Evolutionary conservation across 2,888 invertebrate genomes (phyloP).

Genomic region (Eupithecia vulgata): DNA sequence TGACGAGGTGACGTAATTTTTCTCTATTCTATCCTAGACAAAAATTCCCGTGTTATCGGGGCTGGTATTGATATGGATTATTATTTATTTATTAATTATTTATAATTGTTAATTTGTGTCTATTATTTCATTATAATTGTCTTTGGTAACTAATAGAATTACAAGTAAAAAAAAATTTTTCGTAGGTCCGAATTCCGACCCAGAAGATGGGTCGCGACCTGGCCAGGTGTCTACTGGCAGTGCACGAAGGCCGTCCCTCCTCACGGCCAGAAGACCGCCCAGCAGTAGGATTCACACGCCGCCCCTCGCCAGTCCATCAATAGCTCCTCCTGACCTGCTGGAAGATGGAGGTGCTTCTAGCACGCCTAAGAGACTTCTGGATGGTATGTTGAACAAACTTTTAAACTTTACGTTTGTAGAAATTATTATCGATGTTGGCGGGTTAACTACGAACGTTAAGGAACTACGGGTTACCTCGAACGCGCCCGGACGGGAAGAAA

Average conservation of each 20-base stretch:
- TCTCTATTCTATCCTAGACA: too few species aligned
- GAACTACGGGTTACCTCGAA: too few species aligned
- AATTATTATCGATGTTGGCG: too few species aligned
- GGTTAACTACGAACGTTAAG: too few species aligned
- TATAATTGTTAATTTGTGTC: background rate
- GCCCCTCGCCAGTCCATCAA: constrained; percentile 87
- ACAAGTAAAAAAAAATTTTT: background rate
- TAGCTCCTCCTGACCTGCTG: constrained; percentile 86
- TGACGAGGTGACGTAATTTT: too few species aligned
- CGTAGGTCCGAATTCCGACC: constrained; percentile 88
- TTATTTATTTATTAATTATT: too few species aligned
- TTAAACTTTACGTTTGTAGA: background rate
- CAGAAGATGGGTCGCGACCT: constrained; percentile 89
- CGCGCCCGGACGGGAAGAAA: too few species aligned
- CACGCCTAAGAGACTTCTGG: constrained; percentile 88
- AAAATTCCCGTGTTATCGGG: too few species aligned
- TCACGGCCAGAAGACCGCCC: constrained; percentile 78
- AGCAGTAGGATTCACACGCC: constrained; percentile 89
- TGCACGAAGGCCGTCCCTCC: constrained; percentile 72
- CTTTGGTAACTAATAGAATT: background rate
- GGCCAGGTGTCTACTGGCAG: constrained; percentile 88
- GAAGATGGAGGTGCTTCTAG: constrained; percentile 93
- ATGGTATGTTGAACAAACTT: constrained; percentile 67
- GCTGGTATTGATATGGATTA: background rate
- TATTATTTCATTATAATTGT: background rate